These are phyloP conservation scores for Phylloscopus whistleri DNA, from an alignment of 2,113 vertebrate genomes.

Conservation along the genomic window DNA sequence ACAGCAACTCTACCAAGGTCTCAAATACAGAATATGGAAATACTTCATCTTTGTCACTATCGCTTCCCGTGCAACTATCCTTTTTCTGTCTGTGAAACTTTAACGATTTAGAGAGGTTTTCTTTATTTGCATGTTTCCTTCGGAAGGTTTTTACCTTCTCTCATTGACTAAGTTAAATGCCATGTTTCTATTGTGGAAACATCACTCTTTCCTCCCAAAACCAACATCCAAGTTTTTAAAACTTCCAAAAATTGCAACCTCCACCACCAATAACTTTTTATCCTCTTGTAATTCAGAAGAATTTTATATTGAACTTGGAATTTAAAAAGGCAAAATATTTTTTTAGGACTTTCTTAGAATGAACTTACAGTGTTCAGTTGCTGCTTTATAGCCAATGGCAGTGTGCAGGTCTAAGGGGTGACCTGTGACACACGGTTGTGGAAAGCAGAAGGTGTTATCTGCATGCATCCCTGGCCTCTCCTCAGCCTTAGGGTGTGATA, in stretches of 20 bases:
- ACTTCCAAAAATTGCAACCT: slow-evolving; percentile 24
- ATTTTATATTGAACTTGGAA: not conserved
- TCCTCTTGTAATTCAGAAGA: not conserved
- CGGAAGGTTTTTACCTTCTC: slow-evolving; percentile 24
- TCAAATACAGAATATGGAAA: not conserved
- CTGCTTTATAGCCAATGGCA: not conserved
- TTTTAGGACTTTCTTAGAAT: not conserved
- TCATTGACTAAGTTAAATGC: slow-evolving; percentile 55
- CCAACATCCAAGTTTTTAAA: not conserved
- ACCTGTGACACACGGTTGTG: not conserved
- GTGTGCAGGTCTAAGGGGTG: not conserved
- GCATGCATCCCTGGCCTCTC: not conserved
- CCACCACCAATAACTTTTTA: not conserved
- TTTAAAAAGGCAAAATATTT: not conserved
- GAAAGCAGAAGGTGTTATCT: not conserved
- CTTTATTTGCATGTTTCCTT: not conserved
- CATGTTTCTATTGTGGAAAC: slow-evolving; percentile 2
- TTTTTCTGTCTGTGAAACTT: not conserved
- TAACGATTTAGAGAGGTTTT: not conserved
- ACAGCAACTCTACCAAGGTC: not conserved
- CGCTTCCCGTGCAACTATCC: not conserved
- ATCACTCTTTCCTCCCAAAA: slow-evolving; percentile 25
- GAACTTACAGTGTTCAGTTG: not conserved
- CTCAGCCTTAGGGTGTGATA: not conserved
- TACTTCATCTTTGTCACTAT: not conserved